Percentiles rank a stretch among this genome's conserved stretches.
phyloP scores from a whole-genome alignment of 1,140 invertebrate genomes.

The Papilio polyxenes region DNA sequence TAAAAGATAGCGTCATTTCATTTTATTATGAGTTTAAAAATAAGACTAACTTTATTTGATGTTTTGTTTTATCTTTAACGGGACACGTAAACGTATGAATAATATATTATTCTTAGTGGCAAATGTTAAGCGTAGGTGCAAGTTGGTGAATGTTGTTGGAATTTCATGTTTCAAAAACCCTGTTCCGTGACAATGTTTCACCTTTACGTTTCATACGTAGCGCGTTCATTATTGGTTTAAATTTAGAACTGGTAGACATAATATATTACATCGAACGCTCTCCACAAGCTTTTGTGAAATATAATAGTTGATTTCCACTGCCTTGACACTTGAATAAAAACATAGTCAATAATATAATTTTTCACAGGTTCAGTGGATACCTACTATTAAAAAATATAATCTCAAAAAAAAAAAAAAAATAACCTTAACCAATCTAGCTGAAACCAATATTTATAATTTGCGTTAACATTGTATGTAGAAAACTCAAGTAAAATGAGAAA shows the following conservation, averaged over 20 bases:
- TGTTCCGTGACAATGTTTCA: constrained; percentile 5
- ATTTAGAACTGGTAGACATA: constrained; percentile 3
- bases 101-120: background rate
- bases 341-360: too few relatives aligned
- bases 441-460: too few relatives aligned
- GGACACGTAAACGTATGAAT: background rate
- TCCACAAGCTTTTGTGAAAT: background rate
- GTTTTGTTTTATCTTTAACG: background rate
- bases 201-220: constrained; percentile 1
- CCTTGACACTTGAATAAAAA: too few relatives aligned
- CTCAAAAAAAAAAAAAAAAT: too few relatives aligned
- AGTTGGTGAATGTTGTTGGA: background rate
- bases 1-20: background rate
- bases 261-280: background rate
- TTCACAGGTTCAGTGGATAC: too few relatives aligned
- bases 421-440: too few relatives aligned
- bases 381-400: too few relatives aligned
- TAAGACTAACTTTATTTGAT: background rate
- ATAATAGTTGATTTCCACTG: too few relatives aligned
- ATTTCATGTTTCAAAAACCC: constrained; percentile 6
- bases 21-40: background rate
- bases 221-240: constrained; percentile 11
- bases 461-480: too few relatives aligned
- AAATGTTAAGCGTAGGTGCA: constrained; percentile 20
- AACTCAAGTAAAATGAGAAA: too few relatives aligned